Percentiles rank a stretch among this genome's conserved stretches.
These are phyloP conservation scores for Platichthys stellatus DNA, from an alignment of 2,113 vertebrate genomes.

Conservation along the genomic window DNA sequence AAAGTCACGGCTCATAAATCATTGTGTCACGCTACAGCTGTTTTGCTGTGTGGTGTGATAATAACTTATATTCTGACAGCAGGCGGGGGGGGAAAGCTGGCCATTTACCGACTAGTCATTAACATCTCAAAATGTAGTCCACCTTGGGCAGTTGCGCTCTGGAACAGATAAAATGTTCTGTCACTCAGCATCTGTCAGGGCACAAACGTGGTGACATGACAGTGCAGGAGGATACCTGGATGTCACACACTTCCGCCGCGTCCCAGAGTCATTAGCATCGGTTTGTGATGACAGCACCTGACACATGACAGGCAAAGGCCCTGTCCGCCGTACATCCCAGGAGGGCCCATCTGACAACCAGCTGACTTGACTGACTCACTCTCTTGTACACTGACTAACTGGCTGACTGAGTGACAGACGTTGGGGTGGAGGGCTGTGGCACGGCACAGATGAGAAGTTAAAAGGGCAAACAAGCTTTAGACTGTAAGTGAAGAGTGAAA, in stretches of 20 bases:
- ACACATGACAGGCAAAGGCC: constrained; percentile 63
- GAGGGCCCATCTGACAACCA: constrained; percentile 58
- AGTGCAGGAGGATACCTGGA: constrained; percentile 35
- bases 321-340: constrained; percentile 45
- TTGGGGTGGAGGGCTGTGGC: background rate
- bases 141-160: constrained; percentile 14
- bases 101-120: constrained; percentile 58
- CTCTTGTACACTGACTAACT: constrained; percentile 44
- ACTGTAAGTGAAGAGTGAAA: constrained; percentile 9
- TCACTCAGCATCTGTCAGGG: constrained; percentile 51
- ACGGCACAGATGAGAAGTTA: constrained; percentile 23
- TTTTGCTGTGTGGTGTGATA: constrained; percentile 59
- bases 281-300: constrained; percentile 66
- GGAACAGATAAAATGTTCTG: constrained; percentile 48
- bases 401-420: constrained; percentile 19
- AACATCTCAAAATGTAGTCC: constrained; percentile 54
- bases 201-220: constrained; percentile 33
- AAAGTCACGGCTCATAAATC: constrained; percentile 76
- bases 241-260: constrained; percentile 37
- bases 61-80: constrained; percentile 65
- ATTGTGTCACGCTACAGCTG: constrained; percentile 65
- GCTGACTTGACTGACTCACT: constrained; percentile 47
- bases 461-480: constrained; percentile 40
- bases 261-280: constrained; percentile 60
- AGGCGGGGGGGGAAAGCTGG: constrained; percentile 5